Conservation (phyloP, 2,888 invertebrate species). For the Hemicrepidius hirtus region DNA sequence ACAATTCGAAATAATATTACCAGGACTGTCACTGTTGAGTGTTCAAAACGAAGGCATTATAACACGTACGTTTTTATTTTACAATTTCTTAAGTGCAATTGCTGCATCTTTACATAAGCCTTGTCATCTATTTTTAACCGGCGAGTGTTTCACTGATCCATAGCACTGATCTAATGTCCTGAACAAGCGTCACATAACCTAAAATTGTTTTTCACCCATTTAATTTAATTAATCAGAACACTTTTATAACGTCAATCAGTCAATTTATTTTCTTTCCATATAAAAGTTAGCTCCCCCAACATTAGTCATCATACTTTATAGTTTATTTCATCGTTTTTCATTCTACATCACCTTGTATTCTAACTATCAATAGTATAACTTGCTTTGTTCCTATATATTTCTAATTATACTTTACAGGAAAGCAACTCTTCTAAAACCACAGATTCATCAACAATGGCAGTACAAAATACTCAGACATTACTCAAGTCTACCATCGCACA, state of each 20-base stretch:
- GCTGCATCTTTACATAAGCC: constrained; percentile 30
- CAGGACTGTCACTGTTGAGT: constrained; percentile 78
- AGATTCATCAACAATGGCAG: constrained; percentile 50
- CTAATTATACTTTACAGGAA: constrained; percentile 25
- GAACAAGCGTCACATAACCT: constrained; percentile 7
- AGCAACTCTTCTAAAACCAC: constrained; percentile 27
- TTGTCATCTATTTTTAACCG: constrained; percentile 46
- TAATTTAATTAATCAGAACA: background rate
- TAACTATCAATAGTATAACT: too few relatives aligned
- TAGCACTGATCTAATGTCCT: background rate
- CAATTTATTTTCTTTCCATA: too few relatives aligned
- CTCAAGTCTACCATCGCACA: constrained; percentile 79
- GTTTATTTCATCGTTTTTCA: too few relatives aligned
- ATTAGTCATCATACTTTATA: too few relatives aligned
- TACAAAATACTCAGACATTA: constrained; percentile 45
- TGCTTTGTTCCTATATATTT: too few relatives aligned
- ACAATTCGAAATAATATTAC: constrained; percentile 75
- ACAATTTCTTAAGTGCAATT: constrained; percentile 22
- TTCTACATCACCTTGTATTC: too few relatives aligned
- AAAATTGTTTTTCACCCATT: constrained; percentile 2
- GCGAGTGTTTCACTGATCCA: too few relatives aligned
- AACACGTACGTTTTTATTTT: constrained; percentile 72
- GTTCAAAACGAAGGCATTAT: constrained; percentile 77
- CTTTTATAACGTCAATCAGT: background rate
- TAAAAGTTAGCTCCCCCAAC: too few relatives aligned